Percentiles rank a stretch among this genome's conserved stretches.
Conservation (phyloP, 1,140 invertebrate species). For the Scaptomyza graminum region DNA sequence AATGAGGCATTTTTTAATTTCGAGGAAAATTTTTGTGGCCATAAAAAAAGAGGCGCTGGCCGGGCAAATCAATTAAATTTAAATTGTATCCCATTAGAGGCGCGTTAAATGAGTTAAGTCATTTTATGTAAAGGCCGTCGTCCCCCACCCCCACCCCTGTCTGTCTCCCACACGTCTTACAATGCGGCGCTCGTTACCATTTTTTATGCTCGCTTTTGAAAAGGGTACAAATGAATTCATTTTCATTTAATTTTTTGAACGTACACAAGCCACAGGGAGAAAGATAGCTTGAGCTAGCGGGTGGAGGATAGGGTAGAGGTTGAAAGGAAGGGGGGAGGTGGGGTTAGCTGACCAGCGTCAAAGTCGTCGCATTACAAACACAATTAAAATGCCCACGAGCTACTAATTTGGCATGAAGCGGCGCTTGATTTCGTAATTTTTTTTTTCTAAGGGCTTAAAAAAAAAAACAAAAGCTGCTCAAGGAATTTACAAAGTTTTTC, state of each 20-base stretch:
- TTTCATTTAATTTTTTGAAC: conserved; percentile 75
- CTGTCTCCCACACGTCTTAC: conserved; percentile 49
- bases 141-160: conserved; percentile 9
- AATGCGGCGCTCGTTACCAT: conserved; percentile 54
- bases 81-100: conserved; percentile 82
- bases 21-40: conserved; percentile 68
- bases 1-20: conserved; percentile 73
- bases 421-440: background rate
- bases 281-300: no score
- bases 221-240: conserved; percentile 81
- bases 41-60: conserved; percentile 67
- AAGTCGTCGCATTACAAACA: conserved; percentile 61
- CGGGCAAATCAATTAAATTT: conserved; percentile 81
- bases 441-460: background rate
- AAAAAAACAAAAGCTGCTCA: conserved; percentile 6
- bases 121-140: conserved; percentile 54
- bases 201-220: conserved; percentile 72
- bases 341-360: conserved; percentile 30
- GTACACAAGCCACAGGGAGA: conserved; percentile 27
- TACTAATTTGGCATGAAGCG: conserved; percentile 77
- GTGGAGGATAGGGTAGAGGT: background rate
- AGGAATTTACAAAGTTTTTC: conserved; percentile 36
- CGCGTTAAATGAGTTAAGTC: conserved; percentile 82
- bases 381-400: conserved; percentile 82
- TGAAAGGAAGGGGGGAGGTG: background rate